A percentile compares a stretch with the other conserved stretches of the same genome.
phyloP scores from a whole-genome alignment of 1,140 invertebrate genomes.

The Lepidurus arcticus region DNA sequence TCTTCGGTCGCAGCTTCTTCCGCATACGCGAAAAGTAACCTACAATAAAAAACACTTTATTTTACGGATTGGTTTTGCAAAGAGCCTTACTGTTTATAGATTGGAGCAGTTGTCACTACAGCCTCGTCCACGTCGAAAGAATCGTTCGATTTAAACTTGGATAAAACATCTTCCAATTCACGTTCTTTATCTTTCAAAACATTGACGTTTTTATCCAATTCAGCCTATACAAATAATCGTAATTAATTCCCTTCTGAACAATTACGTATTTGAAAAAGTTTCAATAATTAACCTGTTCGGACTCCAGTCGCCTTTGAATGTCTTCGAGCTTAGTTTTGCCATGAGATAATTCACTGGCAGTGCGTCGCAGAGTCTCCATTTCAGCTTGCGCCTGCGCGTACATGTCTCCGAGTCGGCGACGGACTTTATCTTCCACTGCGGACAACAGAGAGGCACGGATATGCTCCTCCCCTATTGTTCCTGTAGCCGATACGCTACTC shows the following conservation, averaged over 20 bases:
- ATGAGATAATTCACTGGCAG: slow-evolving; percentile 77
- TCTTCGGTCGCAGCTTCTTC: slow-evolving; percentile 98
- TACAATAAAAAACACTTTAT: slow-evolving; percentile 43
- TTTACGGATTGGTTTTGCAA: background rate
- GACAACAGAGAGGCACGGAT: slow-evolving; percentile 87
- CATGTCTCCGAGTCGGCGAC: slow-evolving; percentile 76
- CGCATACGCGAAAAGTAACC: slow-evolving; percentile 88
- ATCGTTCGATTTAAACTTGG: slow-evolving; percentile 69
- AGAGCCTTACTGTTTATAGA: slow-evolving; percentile 81
- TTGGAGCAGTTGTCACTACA: slow-evolving; percentile 88
- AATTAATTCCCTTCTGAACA: background rate
- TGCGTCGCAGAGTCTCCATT: slow-evolving; percentile 79
- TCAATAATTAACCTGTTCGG: slow-evolving; percentile 60
- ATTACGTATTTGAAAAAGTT: background rate
- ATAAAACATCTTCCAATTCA: slow-evolving; percentile 75
- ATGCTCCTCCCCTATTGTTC: slow-evolving; percentile 90
- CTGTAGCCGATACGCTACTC: slow-evolving; percentile 41
- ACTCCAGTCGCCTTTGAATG: slow-evolving; percentile 72
- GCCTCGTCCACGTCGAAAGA: slow-evolving; percentile 89
- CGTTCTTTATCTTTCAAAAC: slow-evolving; percentile 77
- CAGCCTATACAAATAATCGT: slow-evolving; percentile 47
- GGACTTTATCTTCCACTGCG: slow-evolving; percentile 90
- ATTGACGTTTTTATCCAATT: slow-evolving; percentile 77
- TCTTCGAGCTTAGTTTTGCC: slow-evolving; percentile 77
- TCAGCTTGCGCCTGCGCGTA: slow-evolving; percentile 85